Evolutionary conservation across 1,140 invertebrate genomes (phyloP).

Genomic region (Aphelinus atriplicis): DNA sequence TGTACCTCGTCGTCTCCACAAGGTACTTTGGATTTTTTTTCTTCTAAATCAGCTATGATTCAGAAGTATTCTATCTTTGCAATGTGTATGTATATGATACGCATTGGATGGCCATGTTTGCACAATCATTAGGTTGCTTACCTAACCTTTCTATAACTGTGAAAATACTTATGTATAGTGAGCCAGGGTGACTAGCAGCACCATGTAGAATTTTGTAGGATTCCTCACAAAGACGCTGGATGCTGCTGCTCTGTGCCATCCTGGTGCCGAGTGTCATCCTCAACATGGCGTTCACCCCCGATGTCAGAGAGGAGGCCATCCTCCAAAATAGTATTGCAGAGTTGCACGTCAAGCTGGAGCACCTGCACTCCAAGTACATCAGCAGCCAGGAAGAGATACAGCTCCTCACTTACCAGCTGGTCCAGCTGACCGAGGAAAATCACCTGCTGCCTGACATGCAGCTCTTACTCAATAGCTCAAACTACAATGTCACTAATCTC

Average conservation of each 20-base stretch:
- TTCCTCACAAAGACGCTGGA: constrained; percentile 49
- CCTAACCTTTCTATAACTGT: too few relatives aligned
- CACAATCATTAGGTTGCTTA: too few relatives aligned
- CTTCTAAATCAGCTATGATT: too few relatives aligned
- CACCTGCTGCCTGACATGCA: constrained; percentile 60
- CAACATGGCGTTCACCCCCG: constrained; percentile 56
- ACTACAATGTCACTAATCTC: constrained; percentile 58
- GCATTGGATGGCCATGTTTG: too few relatives aligned
- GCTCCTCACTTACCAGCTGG: constrained; percentile 57
- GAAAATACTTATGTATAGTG: too few relatives aligned
- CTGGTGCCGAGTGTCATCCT: constrained; percentile 57
- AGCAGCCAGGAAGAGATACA: constrained; percentile 67
- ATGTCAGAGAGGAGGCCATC: constrained; percentile 67
- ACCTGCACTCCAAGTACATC: constrained; percentile 69
- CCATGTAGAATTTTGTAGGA: too few relatives aligned
- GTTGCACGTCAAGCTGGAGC: constrained; percentile 69
- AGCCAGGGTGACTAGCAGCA: too few relatives aligned
- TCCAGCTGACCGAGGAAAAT: constrained; percentile 56
- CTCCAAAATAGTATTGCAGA: constrained; percentile 71
- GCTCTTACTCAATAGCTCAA: constrained; percentile 56
- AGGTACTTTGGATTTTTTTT: too few relatives aligned
- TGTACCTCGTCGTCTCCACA: too few relatives aligned
- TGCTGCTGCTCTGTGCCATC: constrained; percentile 54
- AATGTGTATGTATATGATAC: too few relatives aligned
- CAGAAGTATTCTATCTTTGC: too few relatives aligned